Percentiles rank a stretch among this genome's conserved stretches.
Conservation (phyloP, 2,113 vertebrate species). For the Galeopterus variegatus region DNA sequence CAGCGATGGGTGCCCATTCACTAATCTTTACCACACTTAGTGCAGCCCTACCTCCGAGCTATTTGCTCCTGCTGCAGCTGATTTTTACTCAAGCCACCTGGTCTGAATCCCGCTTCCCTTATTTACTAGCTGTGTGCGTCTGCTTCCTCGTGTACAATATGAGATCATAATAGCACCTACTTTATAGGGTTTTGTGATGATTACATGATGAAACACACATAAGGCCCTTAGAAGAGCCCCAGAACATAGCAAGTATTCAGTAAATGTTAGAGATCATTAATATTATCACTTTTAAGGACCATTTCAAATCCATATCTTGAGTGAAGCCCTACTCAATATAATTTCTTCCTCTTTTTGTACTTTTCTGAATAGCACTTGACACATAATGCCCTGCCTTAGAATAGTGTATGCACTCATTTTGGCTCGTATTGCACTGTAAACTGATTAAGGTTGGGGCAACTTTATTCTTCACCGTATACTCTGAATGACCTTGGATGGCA, state of each 20-base stretch:
- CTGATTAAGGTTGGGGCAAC: background rate
- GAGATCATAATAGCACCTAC: background rate
- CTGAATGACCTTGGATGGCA: background rate
- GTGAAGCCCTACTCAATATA: background rate
- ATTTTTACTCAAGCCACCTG: background rate
- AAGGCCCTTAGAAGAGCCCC: background rate
- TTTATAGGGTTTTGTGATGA: background rate
- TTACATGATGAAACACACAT: background rate
- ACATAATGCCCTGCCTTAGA: background rate
- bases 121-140: background rate
- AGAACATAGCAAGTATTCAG: background rate
- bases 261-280: background rate
- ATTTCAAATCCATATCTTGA: conserved; percentile 15
- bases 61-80: background rate
- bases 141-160: background rate
- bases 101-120: background rate
- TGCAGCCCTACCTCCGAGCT: background rate
- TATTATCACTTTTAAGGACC: background rate
- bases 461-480: background rate
- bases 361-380: background rate
- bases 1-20: background rate
- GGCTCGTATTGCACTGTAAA: background rate
- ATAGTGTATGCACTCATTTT: background rate
- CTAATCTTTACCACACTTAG: background rate
- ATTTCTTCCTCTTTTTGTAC: conserved; percentile 7